Percentiles rank a stretch among this genome's conserved stretches.
Evolutionary conservation across 92 coral and sea anemone species (phyloP).

Genomic region (Actinostola sp.): DNA sequence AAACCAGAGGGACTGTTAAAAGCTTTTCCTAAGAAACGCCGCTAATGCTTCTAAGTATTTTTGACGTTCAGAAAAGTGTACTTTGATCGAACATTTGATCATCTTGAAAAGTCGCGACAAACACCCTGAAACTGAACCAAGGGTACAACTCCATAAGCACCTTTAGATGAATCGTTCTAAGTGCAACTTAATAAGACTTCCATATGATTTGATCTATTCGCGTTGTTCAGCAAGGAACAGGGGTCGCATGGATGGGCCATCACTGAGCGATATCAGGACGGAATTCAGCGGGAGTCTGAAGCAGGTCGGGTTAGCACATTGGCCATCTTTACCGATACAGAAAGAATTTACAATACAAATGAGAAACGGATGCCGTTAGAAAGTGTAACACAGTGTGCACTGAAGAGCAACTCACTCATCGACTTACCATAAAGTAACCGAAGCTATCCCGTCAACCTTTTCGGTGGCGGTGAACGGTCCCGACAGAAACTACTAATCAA

Average conservation of each 20-base stretch:
- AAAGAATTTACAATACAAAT: not conserved
- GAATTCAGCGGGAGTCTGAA: not conserved
- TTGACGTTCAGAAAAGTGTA: slow-evolving; percentile 8
- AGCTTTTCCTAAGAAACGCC: slow-evolving; percentile 11
- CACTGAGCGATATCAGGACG: too few relatives aligned
- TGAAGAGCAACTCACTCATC: not conserved
- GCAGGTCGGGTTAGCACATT: not conserved
- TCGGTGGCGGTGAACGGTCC: not conserved
- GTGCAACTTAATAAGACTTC: too few relatives aligned
- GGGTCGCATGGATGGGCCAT: too few relatives aligned
- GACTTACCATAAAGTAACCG: not conserved
- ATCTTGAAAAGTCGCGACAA: too few relatives aligned
- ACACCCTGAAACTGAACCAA: too few relatives aligned
- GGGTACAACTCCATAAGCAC: too few relatives aligned
- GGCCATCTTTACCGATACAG: not conserved
- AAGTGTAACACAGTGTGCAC: not conserved
- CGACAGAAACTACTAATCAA: too few relatives aligned
- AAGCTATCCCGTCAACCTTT: slow-evolving; percentile 9
- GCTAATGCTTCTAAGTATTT: slow-evolving; percentile 7
- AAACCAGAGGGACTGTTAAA: slow-evolving; percentile 4
- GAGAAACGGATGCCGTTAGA: slow-evolving; percentile 9
- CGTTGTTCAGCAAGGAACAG: too few relatives aligned
- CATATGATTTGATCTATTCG: too few relatives aligned
- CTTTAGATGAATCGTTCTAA: too few relatives aligned
- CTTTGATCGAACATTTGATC: too few relatives aligned